Evolutionary conservation across 2,113 vertebrate species (phyloP).

Genomic region (Brienomyrus brachyistius): DNA sequence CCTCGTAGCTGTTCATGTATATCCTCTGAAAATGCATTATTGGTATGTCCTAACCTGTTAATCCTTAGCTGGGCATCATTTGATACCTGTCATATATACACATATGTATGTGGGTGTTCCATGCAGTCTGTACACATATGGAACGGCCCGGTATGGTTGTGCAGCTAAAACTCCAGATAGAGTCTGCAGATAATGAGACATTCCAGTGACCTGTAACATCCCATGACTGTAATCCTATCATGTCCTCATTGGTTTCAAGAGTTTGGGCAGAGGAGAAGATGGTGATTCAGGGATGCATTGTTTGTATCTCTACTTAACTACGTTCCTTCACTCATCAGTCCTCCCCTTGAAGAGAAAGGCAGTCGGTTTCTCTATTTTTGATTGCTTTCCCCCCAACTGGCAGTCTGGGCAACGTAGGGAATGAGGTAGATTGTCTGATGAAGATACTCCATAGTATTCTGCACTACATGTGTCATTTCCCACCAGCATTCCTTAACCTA

Average conservation of each 20-base stretch:
- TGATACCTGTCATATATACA: neutral
- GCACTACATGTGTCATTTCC: neutral
- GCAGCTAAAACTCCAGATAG: neutral
- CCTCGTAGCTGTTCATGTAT: neutral
- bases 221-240: neutral
- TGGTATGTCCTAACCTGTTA: neutral
- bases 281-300: neutral
- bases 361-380: neutral
- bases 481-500: neutral
- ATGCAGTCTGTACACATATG: neutral
- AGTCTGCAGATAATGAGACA: neutral
- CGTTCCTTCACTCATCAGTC: neutral
- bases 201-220: neutral
- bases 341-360: neutral
- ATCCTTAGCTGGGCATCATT: neutral
- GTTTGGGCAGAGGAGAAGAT: neutral
- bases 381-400: neutral
- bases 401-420: neutral
- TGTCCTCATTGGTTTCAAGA: neutral
- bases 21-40: neutral
- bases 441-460: neutral
- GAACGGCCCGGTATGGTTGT: neutral
- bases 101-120: neutral
- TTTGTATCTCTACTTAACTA: neutral
- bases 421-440: neutral